Percentiles rank a stretch among this genome's conserved stretches.
Conservation (phyloP, 2,888 invertebrate genomes). For the Nudaria mundana region DNA sequence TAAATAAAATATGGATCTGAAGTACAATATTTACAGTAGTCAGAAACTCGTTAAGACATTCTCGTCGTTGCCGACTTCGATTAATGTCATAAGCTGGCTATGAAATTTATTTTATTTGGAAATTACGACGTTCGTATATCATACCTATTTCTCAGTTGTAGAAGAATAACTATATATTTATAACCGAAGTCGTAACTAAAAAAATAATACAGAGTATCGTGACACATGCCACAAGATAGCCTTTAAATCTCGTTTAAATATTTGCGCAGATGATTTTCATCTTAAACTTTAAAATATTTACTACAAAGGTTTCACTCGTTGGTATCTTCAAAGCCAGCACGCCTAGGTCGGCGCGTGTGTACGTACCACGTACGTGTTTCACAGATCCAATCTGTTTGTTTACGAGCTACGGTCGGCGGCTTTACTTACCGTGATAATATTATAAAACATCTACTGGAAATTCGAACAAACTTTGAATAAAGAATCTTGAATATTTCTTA, state of each 20-base stretch:
- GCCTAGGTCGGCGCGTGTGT: constrained; percentile 27
- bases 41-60: too few relatives aligned
- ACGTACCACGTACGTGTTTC: constrained; percentile 44
- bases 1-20: too few relatives aligned
- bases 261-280: too few relatives aligned
- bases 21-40: too few relatives aligned
- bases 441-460: constrained; percentile 31
- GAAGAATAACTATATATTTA: too few relatives aligned
- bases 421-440: constrained; percentile 46
- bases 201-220: too few relatives aligned
- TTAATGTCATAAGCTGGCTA: too few relatives aligned
- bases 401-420: constrained; percentile 53
- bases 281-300: not conserved
- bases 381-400: constrained; percentile 73
- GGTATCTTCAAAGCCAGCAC: constrained; percentile 18
- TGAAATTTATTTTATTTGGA: too few relatives aligned
- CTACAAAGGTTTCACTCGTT: constrained; percentile 4
- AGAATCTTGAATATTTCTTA: constrained; percentile 3
- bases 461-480: constrained; percentile 9
- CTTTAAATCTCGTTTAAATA: not conserved
- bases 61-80: too few relatives aligned
- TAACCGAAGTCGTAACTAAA: too few relatives aligned
- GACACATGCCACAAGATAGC: not conserved
- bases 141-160: too few relatives aligned
- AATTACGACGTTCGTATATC: too few relatives aligned